Evolutionary conservation across 2,113 vertebrate species (phyloP).

Genomic region (Chionodraco myersi): DNA sequence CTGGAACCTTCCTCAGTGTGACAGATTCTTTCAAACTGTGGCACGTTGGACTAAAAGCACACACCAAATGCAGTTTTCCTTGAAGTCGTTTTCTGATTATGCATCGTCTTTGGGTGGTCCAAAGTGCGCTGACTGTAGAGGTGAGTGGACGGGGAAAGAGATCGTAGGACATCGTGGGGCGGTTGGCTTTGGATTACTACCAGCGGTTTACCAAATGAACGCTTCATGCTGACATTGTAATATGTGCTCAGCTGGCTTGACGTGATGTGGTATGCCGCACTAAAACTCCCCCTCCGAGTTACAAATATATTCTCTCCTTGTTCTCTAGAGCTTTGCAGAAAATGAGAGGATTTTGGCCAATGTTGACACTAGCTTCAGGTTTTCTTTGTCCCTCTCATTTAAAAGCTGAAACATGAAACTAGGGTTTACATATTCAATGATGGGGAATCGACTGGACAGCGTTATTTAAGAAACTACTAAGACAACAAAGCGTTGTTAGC

Average conservation of each 20-base stretch:
- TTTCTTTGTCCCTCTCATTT: background rate
- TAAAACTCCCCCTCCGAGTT: background rate
- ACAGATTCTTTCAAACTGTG: slow-evolving; percentile 2
- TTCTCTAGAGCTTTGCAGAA: background rate
- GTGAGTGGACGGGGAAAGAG: background rate
- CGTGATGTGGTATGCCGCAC: slow-evolving; percentile 15
- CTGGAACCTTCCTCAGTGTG: background rate
- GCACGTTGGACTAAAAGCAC: slow-evolving; percentile 7
- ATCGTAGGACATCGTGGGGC: background rate
- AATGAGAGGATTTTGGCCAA: background rate
- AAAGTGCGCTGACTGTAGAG: background rate
- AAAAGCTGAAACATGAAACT: background rate
- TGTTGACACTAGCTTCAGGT: background rate
- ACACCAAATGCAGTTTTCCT: slow-evolving; percentile 17
- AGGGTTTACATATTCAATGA: background rate
- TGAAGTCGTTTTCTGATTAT: slow-evolving; percentile 8
- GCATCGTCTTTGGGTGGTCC: background rate
- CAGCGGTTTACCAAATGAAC: slow-evolving; percentile 3
- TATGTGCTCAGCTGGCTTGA: background rate
- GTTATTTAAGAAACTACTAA: background rate
- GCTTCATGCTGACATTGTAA: background rate
- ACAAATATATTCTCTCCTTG: background rate
- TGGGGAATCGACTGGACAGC: background rate
- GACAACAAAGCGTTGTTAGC: background rate
- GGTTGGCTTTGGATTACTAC: background rate